phyloP scores from a whole-genome alignment of 2,797 vertebrate genomes.

The Danio tinwini region DNA sequence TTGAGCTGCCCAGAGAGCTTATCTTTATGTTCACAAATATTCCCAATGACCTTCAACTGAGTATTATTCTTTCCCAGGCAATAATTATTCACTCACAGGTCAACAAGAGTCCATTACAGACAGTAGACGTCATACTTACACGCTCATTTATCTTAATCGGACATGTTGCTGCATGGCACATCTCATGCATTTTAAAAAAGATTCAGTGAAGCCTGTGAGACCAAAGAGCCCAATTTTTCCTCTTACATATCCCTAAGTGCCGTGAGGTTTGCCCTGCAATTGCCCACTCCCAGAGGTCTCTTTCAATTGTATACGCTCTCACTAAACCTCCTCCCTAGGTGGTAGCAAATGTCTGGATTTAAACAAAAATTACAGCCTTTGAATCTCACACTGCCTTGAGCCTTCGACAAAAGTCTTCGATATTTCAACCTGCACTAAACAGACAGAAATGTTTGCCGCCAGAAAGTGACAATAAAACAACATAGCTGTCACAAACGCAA shows the following conservation, averaged over 20 bases:
- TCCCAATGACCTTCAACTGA: conserved; percentile 33
- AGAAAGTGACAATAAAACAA: conserved; percentile 21
- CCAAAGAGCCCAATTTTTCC: conserved; percentile 26
- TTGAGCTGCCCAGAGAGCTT: conserved; percentile 10
- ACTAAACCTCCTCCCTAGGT: conserved; percentile 22
- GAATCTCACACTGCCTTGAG: conserved; percentile 32
- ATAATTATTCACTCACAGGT: conserved; percentile 41
- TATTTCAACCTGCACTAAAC: not conserved
- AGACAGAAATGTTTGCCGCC: not conserved
- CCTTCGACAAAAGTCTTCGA: conserved; percentile 30
- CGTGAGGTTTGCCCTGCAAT: conserved; percentile 34
- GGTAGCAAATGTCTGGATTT: conserved; percentile 41
- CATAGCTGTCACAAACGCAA: not conserved
- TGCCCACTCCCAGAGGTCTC: conserved; percentile 15
- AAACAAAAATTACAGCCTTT: conserved; percentile 48
- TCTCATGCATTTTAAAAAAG: not conserved
- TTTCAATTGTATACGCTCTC: conserved; percentile 34
- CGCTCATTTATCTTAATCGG: conserved; percentile 28
- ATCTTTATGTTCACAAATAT: conserved; percentile 33
- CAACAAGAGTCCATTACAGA: conserved; percentile 23
- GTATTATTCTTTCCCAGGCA: conserved; percentile 24
- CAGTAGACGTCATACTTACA: conserved; percentile 35
- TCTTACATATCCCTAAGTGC: conserved; percentile 36
- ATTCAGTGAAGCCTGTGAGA: not conserved
- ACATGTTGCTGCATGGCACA: not conserved